Evolutionary conservation across 2,888 invertebrate species (phyloP), one percentile per base, ranked within the genome.

Genomic region (Pasiphila rectangulata): DNA sequence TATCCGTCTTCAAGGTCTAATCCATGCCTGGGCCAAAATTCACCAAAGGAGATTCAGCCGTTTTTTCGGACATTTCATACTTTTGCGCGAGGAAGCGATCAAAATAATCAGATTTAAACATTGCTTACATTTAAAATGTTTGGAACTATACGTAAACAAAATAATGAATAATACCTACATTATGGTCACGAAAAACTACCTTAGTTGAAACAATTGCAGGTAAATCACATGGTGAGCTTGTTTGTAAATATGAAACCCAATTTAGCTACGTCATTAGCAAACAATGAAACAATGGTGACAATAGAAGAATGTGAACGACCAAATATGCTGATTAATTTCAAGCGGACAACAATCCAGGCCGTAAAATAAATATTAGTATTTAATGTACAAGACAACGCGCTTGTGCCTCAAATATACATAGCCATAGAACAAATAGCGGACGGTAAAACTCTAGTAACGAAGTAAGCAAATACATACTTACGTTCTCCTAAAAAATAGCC

Each of bases 261-360:
- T 40, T 30, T 32, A 44, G 41, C 34, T 46, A 17, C 27, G 10
- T 35, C 45, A 50, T 50, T 50, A 45, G 45, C 50, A 50, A 50
- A 50, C 50, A 50, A 50, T 27, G 45, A 35, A 35, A 49, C 43
- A 43, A 50, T 50, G 50, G 23, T 32, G 32, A 32, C 32, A 32
- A 17, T 9, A 10, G 20, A 45, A 29, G 50, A 50, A 50, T 50
- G 41, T 30, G 41, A 27, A 46, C 54, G 54, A 46, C 32, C 41
- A 56, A 54, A 52, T 51, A 56, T 54, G 52, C 42, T 48, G 48
- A 58, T 52, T 54, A 58, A 51, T 40, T 40, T 44, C 1, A 27
- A 44, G 48, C 46, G 44, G 30, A 16, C 23, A 39, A 32, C 46
- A 38, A 50, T 43, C 51, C 51, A 30, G 42, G 20, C 39, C 16